Evolutionary conservation across 2,797 vertebrate genomes (phyloP), one percentile per base, ranked within the genome.

Genomic region (Coilia nasus): DNA sequence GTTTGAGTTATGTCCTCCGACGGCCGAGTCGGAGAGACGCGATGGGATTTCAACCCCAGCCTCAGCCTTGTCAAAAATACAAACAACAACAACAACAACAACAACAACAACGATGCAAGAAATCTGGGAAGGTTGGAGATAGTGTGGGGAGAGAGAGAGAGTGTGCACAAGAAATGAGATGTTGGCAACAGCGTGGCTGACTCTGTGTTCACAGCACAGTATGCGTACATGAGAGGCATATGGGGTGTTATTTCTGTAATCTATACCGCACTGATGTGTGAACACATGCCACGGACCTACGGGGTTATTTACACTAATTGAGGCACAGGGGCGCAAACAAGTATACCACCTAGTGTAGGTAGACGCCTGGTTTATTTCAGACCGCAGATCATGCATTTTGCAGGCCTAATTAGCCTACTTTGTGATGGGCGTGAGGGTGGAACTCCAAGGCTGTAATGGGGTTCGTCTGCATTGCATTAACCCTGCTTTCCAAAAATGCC

Each of bases 1-100:
- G 25, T 78, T 86, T 88, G 89, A 91, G 87, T 91, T 91, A 91
- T 91, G 88, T 91, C 85, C 86, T 83, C 89, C 87, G 86, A 87
- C 85, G 87, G 83, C 85, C 89, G 84, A 84, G 88, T 85, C 87
- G 54, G 85, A 85, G 67, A 81, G 83, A 82, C 85, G 35, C 86
- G 83, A 89, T 88, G 84, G 87, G 88, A 87, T 90, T 89, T 90
- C 83, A 87, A 83, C 82, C 67, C 15, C 89, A 83, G 87, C 87
- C 89, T 85, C 85, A 75, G 85, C 83, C 87, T 88, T 81, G 82
- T 85, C 87, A 83, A 86, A 90, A 85, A 90, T 86, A 87, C 87
- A 88, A 86, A 88, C 87, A 87, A 89, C 86, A 86, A 87, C 81
- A 86, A 85, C 88, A 90, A 86, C 46, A 88, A 88, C 88, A 86